Conservation (phyloP, 2,797 vertebrate genomes). For the Tiaroga cobitis region DNA sequence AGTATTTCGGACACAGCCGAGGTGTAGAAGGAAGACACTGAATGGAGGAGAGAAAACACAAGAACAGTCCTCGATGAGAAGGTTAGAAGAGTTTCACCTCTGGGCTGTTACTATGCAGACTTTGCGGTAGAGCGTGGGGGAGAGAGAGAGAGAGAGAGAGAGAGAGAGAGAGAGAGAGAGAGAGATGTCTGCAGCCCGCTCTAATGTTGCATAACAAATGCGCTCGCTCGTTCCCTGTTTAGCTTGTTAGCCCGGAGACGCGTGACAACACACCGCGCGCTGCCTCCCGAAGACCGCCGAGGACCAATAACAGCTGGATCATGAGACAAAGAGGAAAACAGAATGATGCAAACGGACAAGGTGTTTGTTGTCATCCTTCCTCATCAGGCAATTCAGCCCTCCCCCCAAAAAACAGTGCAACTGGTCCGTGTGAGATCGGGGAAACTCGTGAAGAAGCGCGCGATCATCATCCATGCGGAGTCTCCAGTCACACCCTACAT, state of each 20-base stretch:
- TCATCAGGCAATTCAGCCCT: not conserved
- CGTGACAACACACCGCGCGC: not conserved
- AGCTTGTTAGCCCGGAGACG: conserved; percentile 31
- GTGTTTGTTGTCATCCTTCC: conserved; percentile 1
- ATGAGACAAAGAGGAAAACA: not conserved
- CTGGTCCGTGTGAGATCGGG: not conserved
- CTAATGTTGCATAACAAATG: conserved; percentile 57
- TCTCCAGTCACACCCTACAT: conserved; percentile 15
- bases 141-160: not conserved
- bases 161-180: not conserved
- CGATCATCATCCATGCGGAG: conserved; percentile 1
- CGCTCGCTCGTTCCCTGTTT: conserved; percentile 9
- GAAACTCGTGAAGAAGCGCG: not conserved
- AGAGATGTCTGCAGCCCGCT: conserved; percentile 29
- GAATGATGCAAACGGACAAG: conserved; percentile 10
- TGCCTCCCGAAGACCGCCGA: conserved; percentile 1
- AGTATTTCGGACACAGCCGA: not conserved
- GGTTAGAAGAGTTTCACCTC: conserved; percentile 41
- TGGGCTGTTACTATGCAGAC: conserved; percentile 59
- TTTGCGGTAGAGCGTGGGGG: not conserved
- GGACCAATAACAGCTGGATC: conserved; percentile 20
- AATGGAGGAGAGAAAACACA: not conserved
- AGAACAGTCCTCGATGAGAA: conserved; percentile 21
- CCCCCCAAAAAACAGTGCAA: not conserved
- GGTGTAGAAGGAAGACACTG: not conserved